Evolutionary conservation across 2,888 invertebrate genomes (phyloP).

Genomic region (Tipula unca): DNA sequence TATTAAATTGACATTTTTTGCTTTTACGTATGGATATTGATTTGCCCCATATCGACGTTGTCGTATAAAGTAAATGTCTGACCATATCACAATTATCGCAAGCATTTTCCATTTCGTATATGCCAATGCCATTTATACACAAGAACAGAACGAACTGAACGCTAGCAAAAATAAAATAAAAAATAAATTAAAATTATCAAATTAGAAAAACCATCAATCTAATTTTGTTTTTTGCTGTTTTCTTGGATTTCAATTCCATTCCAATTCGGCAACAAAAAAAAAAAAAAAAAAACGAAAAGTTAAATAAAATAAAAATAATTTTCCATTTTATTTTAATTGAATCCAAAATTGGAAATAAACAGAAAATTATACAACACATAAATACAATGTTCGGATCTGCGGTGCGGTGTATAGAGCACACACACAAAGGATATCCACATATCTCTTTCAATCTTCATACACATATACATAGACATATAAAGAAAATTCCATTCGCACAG

Average conservation of each 20-base stretch:
- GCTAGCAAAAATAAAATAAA: background rate
- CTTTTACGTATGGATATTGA: too few relatives aligned
- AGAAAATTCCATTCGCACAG: too few relatives aligned
- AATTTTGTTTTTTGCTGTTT: background rate
- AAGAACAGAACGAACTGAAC: background rate
- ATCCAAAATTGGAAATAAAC: background rate
- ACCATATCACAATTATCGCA: background rate
- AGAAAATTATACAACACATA: background rate
- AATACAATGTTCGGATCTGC: too few relatives aligned
- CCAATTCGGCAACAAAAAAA: background rate
- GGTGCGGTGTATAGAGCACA: too few relatives aligned
- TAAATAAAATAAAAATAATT: background rate
- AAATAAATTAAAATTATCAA: background rate
- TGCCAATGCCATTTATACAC: background rate
- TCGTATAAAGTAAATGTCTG: background rate
- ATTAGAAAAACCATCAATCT: background rate
- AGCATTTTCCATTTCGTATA: background rate
- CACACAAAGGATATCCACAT: background rate
- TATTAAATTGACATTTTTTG: too few relatives aligned
- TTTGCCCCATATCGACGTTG: too few relatives aligned
- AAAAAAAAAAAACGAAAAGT: background rate
- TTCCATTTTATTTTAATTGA: background rate
- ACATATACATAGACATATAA: too few relatives aligned
- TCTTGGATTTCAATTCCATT: background rate
- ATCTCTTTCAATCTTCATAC: background rate